phyloP scores from a whole-genome alignment of 53 echinoderm and acorn worm genomes.

The Holothuria scabra region DNA sequence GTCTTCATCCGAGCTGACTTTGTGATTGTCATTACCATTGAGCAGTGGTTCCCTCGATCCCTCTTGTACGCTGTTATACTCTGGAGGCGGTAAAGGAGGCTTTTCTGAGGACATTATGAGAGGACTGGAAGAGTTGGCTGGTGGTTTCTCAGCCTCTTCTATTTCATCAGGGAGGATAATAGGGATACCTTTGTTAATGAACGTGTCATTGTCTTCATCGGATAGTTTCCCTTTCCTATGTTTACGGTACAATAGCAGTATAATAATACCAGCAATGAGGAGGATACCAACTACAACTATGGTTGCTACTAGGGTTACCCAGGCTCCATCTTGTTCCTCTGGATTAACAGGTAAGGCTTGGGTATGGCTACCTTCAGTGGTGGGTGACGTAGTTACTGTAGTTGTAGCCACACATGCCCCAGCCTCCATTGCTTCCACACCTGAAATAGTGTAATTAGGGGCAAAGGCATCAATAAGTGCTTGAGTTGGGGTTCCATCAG shows the following conservation, averaged over 20 bases:
- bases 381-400: constrained; percentile 35
- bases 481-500: constrained; percentile 85
- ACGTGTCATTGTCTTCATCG: constrained; percentile 97
- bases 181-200: constrained; percentile 99
- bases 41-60: constrained; percentile 82
- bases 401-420: constrained; percentile 77
- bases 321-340: constrained; percentile 64
- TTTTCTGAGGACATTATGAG: constrained; percentile 96
- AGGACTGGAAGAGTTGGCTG: constrained; percentile 75
- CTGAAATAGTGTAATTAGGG: constrained; percentile 83
- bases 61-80: constrained; percentile 77
- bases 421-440: constrained; percentile 74
- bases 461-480: constrained; percentile 83
- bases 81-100: constrained; percentile 96
- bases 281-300: constrained; percentile 85
- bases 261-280: constrained; percentile 84
- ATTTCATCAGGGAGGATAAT: constrained; percentile 97
- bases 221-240: constrained; percentile 97
- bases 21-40: constrained; percentile 58
- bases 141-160: constrained; percentile 91
- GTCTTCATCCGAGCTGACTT: constrained; percentile 56
- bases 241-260: constrained; percentile 67
- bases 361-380: constrained; percentile 43
- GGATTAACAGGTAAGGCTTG: constrained; percentile 28
- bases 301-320: constrained; percentile 85